A percentile compares a stretch with the other conserved stretches of the same genome.
Evolutionary conservation across 2,797 vertebrate species (phyloP).

Genomic region (Silurus aristotelis): DNA sequence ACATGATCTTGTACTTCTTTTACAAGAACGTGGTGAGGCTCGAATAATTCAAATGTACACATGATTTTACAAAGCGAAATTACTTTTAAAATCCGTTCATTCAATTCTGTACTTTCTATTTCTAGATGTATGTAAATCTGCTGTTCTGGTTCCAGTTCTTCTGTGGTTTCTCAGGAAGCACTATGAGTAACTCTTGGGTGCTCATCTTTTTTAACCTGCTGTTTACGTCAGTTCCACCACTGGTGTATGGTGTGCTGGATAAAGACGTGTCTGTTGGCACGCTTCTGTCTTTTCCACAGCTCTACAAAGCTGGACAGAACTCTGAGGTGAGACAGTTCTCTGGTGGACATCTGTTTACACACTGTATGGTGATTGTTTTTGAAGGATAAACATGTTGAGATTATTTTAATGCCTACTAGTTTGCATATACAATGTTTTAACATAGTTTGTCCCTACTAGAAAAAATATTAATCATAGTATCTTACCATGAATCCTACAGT

Average conservation of each 20-base stretch:
- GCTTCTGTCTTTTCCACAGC: conserved; percentile 80
- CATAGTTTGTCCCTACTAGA: not conserved
- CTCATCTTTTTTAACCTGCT: conserved; percentile 95
- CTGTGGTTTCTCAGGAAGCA: conserved; percentile 93
- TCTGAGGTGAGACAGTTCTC: conserved; percentile 74
- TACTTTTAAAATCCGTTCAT: not conserved
- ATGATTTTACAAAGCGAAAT: no score
- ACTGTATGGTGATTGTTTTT: no score
- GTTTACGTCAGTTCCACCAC: conserved; percentile 89
- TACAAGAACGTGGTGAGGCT: conserved; percentile 94
- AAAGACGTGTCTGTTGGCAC: conserved; percentile 78
- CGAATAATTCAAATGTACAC: not conserved
- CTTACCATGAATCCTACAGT: not conserved
- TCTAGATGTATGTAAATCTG: conserved; percentile 91
- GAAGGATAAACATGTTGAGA: not conserved
- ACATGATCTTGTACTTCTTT: conserved; percentile 96
- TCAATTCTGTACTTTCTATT: conserved; percentile 39
- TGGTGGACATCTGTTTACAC: not conserved
- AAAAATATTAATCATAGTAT: not conserved
- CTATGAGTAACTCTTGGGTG: conserved; percentile 94
- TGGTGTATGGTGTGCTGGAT: conserved; percentile 89
- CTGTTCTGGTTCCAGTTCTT: conserved; percentile 98
- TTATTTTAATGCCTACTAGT: not conserved
- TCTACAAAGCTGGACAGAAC: conserved; percentile 77
- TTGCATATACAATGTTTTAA: not conserved